phyloP scores from a whole-genome alignment of 2,113 vertebrate genomes.

The Silurus meridionalis region DNA sequence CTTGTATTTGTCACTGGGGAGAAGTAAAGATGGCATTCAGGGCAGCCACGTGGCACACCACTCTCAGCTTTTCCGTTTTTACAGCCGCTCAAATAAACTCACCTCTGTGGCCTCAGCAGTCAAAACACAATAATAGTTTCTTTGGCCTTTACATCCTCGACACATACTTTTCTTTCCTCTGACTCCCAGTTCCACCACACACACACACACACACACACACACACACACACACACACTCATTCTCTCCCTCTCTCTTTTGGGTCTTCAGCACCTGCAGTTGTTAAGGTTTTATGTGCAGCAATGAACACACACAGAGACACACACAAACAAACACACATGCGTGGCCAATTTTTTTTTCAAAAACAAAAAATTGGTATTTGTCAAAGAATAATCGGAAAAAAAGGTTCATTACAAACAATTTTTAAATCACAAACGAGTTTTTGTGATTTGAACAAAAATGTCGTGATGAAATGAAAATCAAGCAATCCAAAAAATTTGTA shows the following conservation, averaged over 20 bases:
- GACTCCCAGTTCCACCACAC: slow-evolving; percentile 5
- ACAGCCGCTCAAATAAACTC: slow-evolving; percentile 54
- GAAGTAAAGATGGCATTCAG: slow-evolving; percentile 6
- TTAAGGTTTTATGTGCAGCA: slow-evolving; percentile 51
- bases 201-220: slow-evolving; percentile 19
- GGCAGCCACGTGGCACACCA: slow-evolving; percentile 20
- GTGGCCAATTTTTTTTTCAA: no score
- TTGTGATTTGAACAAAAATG: no score
- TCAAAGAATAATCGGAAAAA: no score
- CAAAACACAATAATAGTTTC: slow-evolving; percentile 48
- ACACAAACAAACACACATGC: slow-evolving; percentile 8
- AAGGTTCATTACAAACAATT: no score
- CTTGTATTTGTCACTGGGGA: slow-evolving; percentile 42
- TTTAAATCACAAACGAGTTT: no score
- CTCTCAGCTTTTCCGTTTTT: slow-evolving; percentile 1
- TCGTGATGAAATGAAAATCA: no score
- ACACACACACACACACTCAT: neutral
- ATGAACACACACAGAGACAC: slow-evolving; percentile 49
- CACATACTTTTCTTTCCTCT: neutral
- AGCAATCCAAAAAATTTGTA: no score
- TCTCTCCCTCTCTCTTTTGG: slow-evolving; percentile 26
- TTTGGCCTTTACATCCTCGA: slow-evolving; percentile 12
- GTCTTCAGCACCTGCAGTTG: slow-evolving; percentile 66
- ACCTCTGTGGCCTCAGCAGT: slow-evolving; percentile 38
- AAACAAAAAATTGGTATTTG: no score